phyloP scores from a whole-genome alignment of 2,797 vertebrate genomes.

The Podarcis lilfordi region DNA sequence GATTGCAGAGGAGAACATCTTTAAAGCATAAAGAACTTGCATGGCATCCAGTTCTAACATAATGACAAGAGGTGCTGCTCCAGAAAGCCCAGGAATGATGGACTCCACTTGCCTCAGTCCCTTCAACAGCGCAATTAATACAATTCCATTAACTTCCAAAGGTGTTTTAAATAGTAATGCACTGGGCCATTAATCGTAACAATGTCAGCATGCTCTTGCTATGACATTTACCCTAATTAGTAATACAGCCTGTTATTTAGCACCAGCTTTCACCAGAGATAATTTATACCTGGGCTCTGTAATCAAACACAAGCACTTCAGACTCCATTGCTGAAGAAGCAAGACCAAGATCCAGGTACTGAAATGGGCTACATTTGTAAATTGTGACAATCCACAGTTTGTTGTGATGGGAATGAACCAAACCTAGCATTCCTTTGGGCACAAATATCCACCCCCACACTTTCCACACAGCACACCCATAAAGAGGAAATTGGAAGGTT shows the following conservation, averaged over 20 bases:
- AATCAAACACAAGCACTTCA: slow-evolving; percentile 57
- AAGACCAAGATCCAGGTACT: background rate
- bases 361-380: background rate
- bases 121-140: slow-evolving; percentile 74
- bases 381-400: background rate
- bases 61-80: slow-evolving; percentile 58
- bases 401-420: background rate
- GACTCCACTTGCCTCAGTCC: slow-evolving; percentile 56
- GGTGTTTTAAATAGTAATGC: slow-evolving; percentile 70
- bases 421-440: background rate
- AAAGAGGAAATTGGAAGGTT: background rate
- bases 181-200: slow-evolving; percentile 73
- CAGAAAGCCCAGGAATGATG: slow-evolving; percentile 47
- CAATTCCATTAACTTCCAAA: slow-evolving; percentile 72
- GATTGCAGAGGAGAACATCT: slow-evolving; percentile 36
- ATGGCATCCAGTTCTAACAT: slow-evolving; percentile 54
- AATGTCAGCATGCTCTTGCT: slow-evolving; percentile 73
- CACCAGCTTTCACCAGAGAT: slow-evolving; percentile 61
- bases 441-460: background rate
- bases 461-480: no score
- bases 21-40: slow-evolving; percentile 56
- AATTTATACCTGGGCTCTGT: slow-evolving; percentile 52
- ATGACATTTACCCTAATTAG: slow-evolving; percentile 74
- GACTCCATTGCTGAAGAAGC: slow-evolving; percentile 22
- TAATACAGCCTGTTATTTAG: slow-evolving; percentile 62